These are phyloP conservation scores for Apotomis capreana DNA, from an alignment of 2,888 invertebrate genomes.

Conservation along the genomic window DNA sequence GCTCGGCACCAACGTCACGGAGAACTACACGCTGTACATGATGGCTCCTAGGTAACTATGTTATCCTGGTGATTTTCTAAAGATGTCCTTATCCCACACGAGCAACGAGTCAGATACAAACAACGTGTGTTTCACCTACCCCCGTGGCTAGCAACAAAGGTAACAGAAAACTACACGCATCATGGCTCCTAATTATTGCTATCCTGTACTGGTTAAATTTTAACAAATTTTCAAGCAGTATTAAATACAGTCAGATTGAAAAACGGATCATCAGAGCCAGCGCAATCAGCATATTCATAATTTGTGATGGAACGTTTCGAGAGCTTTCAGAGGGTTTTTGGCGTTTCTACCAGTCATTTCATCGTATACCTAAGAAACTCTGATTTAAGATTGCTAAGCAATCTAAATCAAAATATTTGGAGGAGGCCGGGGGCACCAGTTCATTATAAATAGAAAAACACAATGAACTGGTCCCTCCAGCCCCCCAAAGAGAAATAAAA, in stretches of 20 bases:
- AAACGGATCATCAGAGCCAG: too few relatives aligned
- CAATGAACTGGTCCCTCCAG: neutral
- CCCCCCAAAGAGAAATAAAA: neutral
- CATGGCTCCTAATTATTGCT: conserved; percentile 86
- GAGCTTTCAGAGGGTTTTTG: too few relatives aligned
- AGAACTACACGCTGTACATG: conserved; percentile 90
- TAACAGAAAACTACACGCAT: conserved; percentile 91
- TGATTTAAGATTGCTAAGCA: too few relatives aligned
- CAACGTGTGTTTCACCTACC: conserved; percentile 92
- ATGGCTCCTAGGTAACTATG: conserved; percentile 86
- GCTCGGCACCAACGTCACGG: conserved; percentile 93
- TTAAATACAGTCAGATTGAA: too few relatives aligned
- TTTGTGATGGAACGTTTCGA: too few relatives aligned
- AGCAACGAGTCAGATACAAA: conserved; percentile 84
- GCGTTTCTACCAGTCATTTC: too few relatives aligned
- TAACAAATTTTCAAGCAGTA: too few relatives aligned
- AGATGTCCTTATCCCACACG: conserved; percentile 75
- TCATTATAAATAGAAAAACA: too few relatives aligned
- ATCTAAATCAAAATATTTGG: too few relatives aligned
- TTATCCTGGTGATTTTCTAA: conserved; percentile 50
- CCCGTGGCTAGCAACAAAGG: conserved; percentile 94
- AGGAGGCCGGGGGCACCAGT: too few relatives aligned
- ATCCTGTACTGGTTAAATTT: neutral
- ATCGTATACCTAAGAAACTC: too few relatives aligned
- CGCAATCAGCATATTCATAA: too few relatives aligned